Evolutionary conservation across 2,888 invertebrate species (phyloP).

Genomic region (Aphidius colemani): DNA sequence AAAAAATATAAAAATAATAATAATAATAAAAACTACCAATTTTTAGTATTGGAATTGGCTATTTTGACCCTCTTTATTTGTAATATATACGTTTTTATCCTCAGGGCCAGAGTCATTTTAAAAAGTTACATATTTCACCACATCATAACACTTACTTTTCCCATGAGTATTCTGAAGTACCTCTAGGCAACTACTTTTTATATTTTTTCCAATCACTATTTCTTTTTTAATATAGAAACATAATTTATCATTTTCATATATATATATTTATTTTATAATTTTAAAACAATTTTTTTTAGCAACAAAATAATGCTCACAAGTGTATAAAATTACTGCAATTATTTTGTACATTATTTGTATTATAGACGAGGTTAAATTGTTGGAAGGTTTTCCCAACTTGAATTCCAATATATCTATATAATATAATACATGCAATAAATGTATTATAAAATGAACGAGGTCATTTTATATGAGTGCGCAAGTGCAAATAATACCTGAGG

Average conservation of each 20-base stretch:
- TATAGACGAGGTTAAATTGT: not conserved
- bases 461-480: no score
- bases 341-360: not conserved
- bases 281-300: not conserved
- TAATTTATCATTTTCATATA: no score
- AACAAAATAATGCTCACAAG: constrained; percentile 16
- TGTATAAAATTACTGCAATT: not conserved
- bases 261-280: no score
- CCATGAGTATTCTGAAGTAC: not conserved
- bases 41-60: no score
- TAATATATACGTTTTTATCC: not conserved
- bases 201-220: no score
- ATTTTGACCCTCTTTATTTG: not conserved
- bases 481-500: no score
- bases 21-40: not conserved
- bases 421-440: no score
- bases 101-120: not conserved
- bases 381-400: no score
- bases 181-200: no score
- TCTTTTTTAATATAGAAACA: no score
- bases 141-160: not conserved
- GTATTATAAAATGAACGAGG: no score
- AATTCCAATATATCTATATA: no score
- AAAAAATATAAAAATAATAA: not conserved
- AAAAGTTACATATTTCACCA: not conserved